Base-by-base conservation (phyloP, 2,888 invertebrate genomes). In the Meteorus colon region DNA sequence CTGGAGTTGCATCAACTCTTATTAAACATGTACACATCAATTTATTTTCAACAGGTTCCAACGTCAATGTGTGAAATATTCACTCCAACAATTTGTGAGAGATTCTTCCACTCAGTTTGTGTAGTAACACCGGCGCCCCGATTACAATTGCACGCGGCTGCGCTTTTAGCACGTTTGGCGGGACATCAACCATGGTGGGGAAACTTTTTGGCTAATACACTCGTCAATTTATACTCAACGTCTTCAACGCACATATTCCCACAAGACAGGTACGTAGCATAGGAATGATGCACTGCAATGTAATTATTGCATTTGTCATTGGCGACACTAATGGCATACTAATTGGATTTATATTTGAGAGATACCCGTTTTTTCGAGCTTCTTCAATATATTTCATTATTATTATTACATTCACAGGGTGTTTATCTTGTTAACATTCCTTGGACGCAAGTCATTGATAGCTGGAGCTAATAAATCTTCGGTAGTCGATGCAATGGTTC, bases 131-230 rank as follows among this genome's bases (percentile, higher is more conserved):
- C 96, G 86, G 93, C 95, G 78, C 95, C 95, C 2, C 93, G 95
- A 77, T 92, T 95, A 76, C 97, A 97, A 86, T 92, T 96, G 62
- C 93, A 95, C 27, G 93, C 95, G 19, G 95, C 94, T 70, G 94
- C 96, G 31, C 91, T 97, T 78, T 90, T 96, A 85, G 95, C 96
- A 75, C 93, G 95, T 69, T 94, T 94, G 87, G 95, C 95, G 85
- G 94, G 94, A 69, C 91, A 92, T 74, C 94, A 94, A 86, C 91
- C 92, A 12, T 98, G 97, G 95, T 98, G 98, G 97, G 97, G 97
- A 60, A 93, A 94, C 81, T 96, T 96, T 86, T 91, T 98, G n/a
- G 95, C 96, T 0, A 94, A 95, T 84, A 95, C 95, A 34, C 92
- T 98, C 75, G 93, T 94, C 29, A 92, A 92, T 78, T 93, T 96